Base-by-base conservation (phyloP, 2,888 invertebrate genomes). In the Ellobium chinense region DNA sequence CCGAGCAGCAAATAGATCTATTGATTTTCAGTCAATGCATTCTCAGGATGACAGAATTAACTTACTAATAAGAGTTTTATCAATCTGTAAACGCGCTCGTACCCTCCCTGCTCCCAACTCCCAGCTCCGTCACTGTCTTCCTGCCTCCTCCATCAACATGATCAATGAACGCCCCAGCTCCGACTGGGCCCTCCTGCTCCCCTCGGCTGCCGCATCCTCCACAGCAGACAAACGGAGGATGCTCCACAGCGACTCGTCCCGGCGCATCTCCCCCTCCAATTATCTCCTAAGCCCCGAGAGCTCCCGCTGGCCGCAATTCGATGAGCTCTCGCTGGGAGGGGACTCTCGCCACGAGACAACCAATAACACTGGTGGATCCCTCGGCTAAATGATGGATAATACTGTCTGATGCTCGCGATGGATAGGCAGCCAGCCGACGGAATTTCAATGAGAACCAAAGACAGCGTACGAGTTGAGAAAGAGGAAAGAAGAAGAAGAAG, bases 161-260 rank as follows among this genome's bases (percentile, higher is more conserved):
- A 70, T 70, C 70, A 70, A 70, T 70, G 34, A 70, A 70, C 56
- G 46, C 56, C 18, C n/a, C n/a, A n/a, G n/a, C n/a, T n/a, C n/a
- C 46, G 46, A 18, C 46, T 7, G 18, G 46, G 46, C 46, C 46
- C n/a, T n/a, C n/a, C n/a, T n/a, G n/a, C n/a, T 56, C 56, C 72
- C n/a, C 27, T 27, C 27, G 21, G n/a, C 2, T 18, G 37, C 24
- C 24, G 36, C 58, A 24, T 58, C 58, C 56, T 24, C 14, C 12
- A 18, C 24, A 31, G 2, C 60, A 1, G 34, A 37, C 7, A 60
- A 36, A 70, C n/a, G 7, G 54, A 21, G 18, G 58, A 70, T 31
- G 56, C 56, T 7, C 18, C 31, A 31, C 29, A 21, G 5, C 18
- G 34, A 54, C 18, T 56, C 70, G 54, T 56, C 70, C 29, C 58